Evolutionary conservation across 2,888 invertebrate species (phyloP).

Genomic region (Drosophila helvetica): DNA sequence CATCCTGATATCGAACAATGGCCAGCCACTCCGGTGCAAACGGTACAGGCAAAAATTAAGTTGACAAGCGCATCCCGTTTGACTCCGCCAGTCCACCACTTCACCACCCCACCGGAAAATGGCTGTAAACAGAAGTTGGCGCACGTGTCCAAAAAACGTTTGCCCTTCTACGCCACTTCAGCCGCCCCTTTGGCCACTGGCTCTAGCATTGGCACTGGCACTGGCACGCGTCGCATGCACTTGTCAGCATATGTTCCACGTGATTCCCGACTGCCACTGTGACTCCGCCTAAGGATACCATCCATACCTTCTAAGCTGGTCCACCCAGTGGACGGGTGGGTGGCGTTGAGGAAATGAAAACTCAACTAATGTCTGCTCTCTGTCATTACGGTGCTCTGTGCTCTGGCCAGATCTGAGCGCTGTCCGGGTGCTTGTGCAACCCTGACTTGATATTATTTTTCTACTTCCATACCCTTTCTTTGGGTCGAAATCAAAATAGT

Average conservation of each 20-base stretch:
- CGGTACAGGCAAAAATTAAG: no score
- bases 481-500: no score
- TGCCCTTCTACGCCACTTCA: constrained; percentile 31
- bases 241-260: constrained; percentile 73
- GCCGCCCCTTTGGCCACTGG: constrained; percentile 20
- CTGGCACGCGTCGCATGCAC: constrained; percentile 57
- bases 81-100: not conserved
- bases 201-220: constrained; percentile 2
- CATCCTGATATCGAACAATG: not conserved
- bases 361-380: constrained; percentile 18
- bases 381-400: constrained; percentile 45
- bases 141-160: constrained; percentile 76
- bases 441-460: constrained; percentile 59
- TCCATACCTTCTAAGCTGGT: not conserved
- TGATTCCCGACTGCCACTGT: constrained; percentile 47
- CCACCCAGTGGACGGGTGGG: not conserved
- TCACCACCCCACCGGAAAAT: constrained; percentile 10
- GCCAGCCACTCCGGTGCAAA: no score
- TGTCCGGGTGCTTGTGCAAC: constrained; percentile 42
- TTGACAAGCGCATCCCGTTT: not conserved
- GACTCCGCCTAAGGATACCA: constrained; percentile 16
- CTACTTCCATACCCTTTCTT: constrained; percentile 19
- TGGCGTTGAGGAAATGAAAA: no score
- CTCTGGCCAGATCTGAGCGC: constrained; percentile 5
- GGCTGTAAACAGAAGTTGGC: constrained; percentile 66